Evolutionary conservation across 2,888 invertebrate genomes (phyloP).

Genomic region (Tortricodes alternella): DNA sequence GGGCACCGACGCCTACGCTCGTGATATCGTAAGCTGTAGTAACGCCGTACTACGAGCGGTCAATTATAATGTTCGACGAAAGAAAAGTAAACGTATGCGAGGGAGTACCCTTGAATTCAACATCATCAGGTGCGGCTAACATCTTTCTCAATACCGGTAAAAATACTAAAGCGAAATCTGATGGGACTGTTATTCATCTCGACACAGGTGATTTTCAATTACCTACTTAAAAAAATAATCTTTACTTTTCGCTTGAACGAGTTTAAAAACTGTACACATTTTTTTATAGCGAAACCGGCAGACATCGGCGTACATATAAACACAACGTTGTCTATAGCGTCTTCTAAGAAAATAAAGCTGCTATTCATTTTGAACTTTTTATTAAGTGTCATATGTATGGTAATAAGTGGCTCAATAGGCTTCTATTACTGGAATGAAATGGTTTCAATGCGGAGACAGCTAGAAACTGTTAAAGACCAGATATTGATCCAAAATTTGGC

Average conservation of each 20-base stretch:
- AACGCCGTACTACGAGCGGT: slow-evolving; percentile 51
- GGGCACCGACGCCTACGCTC: slow-evolving; percentile 66
- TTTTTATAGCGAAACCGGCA: slow-evolving; percentile 66
- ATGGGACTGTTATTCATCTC: slow-evolving; percentile 74
- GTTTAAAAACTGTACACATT: slow-evolving; percentile 34
- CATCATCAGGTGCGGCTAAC: slow-evolving; percentile 69
- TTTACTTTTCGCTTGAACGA: not conserved
- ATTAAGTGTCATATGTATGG: slow-evolving; percentile 67
- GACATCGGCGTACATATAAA: slow-evolving; percentile 77
- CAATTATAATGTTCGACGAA: slow-evolving; percentile 69
- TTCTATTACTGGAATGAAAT: slow-evolving; percentile 76
- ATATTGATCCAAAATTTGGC: slow-evolving; percentile 55
- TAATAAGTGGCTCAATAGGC: slow-evolving; percentile 65
- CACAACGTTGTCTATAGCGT: slow-evolving; percentile 74
- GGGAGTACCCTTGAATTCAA: slow-evolving; percentile 68
- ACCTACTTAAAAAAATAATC: not conserved
- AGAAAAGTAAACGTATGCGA: slow-evolving; percentile 69
- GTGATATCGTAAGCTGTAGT: slow-evolving; percentile 55
- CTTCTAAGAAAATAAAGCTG: slow-evolving; percentile 77
- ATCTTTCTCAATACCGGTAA: slow-evolving; percentile 74
- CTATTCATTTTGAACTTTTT: slow-evolving; percentile 73
- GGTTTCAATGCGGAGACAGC: slow-evolving; percentile 63
- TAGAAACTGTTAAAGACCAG: slow-evolving; percentile 66
- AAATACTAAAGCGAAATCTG: slow-evolving; percentile 63
- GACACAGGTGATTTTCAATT: slow-evolving; percentile 66